Evolutionary conservation across 2,888 invertebrate species (phyloP), one percentile per base, ranked within the genome.

Genomic region (Pachliopta kotzebuea): DNA sequence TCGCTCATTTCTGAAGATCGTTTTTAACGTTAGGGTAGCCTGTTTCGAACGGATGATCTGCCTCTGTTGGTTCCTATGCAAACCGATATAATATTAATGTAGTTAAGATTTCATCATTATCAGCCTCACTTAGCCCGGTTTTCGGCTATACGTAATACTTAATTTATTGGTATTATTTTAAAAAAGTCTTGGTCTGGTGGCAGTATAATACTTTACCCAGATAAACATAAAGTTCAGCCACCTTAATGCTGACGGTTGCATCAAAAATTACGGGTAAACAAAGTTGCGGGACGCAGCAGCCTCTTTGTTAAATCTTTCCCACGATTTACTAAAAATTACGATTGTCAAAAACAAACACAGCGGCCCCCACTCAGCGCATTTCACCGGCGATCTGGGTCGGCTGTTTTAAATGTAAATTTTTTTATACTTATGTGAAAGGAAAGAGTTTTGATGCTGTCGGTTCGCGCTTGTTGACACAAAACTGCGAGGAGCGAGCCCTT

Each of bases 321-420:
- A 78, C 80, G 79, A 71, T 76, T 71, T 69, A 67, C 20, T n/a
- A 78, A 77, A 81, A 62, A 80, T 76, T 81, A 84, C 75, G 77
- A 73, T 74, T 74, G 70, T 77, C 74, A 74, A 73, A 78, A 78
- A 78, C 80, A 79, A 80, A 84, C 78, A 80, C 72, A 76, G 76
- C 72, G 72, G 67, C 50, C 45, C 50, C 45, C 63, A 66, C 65
- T 70, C 72, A 70, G 67, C 74, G 71, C 65, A 57, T 80, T 79
- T 76, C 74, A 70, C 73, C 67, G 57, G 69, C 62, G 62, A 77
- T 76, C 76, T 81, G 72, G 77, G 77, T 70, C 77, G 70, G 66
- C 68, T 66, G 71, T 66, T 70, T 70, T 63, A 62, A 73, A 77
- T 79, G 78, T 78, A 77, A 79, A 77, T 77, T 75, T 76, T 73